These are phyloP conservation scores for Polyodon spathula DNA, from an alignment of 2,113 vertebrate genomes.

Conservation along the genomic window DNA sequence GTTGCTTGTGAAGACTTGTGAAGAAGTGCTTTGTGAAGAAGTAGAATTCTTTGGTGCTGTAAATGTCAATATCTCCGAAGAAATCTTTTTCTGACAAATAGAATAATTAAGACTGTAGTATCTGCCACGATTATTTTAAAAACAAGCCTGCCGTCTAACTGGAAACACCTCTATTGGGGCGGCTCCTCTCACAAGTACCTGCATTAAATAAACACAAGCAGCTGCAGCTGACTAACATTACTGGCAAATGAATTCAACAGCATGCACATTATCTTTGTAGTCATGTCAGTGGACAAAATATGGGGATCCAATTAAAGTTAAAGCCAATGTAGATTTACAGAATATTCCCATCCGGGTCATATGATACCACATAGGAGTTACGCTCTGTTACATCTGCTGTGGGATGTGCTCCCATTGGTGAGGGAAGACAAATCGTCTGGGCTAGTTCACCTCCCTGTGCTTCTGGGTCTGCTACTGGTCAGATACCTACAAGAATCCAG, in stretches of 20 bases:
- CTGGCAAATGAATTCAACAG: conserved; percentile 14
- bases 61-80: conserved; percentile 11
- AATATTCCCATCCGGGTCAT: too few species aligned
- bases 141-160: conserved; percentile 21
- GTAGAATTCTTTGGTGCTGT: neutral
- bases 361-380: neutral
- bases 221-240: conserved; percentile 35
- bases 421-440: too few species aligned
- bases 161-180: conserved; percentile 27
- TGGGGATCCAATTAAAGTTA: too few species aligned
- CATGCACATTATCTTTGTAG: neutral
- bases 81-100: conserved; percentile 8
- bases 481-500: too few species aligned
- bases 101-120: conserved; percentile 21
- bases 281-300: neutral
- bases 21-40: too few species aligned
- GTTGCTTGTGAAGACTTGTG: too few species aligned
- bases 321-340: too few species aligned
- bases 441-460: too few species aligned
- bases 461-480: too few species aligned
- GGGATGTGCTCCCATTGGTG: too few species aligned
- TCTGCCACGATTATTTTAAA: neutral
- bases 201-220: conserved; percentile 25
- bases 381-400: neutral
- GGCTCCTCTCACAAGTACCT: conserved; percentile 18